A percentile compares a stretch with the other conserved stretches of the same genome.
phyloP scores from a whole-genome alignment of 1,140 invertebrate genomes.

The Mactra quadrangularis region DNA sequence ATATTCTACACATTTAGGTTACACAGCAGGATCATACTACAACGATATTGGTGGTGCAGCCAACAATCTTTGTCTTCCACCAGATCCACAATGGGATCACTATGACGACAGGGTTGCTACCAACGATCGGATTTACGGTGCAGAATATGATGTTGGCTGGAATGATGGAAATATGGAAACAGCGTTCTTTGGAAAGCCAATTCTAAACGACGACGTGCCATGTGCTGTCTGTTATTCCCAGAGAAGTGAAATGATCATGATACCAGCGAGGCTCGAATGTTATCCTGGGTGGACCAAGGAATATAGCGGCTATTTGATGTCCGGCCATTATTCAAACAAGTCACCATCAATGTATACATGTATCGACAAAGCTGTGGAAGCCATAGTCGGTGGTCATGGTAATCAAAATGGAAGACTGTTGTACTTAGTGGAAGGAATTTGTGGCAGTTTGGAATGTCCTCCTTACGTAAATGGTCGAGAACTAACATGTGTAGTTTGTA shows the following conservation, averaged over 20 bases:
- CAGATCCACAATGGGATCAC: slow-evolving; percentile 2
- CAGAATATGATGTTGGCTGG: slow-evolving; percentile 4
- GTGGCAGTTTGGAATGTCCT: slow-evolving; percentile 65
- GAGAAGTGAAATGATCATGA: slow-evolving; percentile 50
- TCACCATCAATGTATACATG: slow-evolving; percentile 52
- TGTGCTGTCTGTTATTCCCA: slow-evolving; percentile 58
- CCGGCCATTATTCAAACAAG: slow-evolving; percentile 23
- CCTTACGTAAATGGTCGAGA: slow-evolving; percentile 60
- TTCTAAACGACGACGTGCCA: slow-evolving; percentile 45
- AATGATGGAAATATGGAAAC: background rate
- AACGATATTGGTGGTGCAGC: no score
- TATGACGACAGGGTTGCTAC: background rate
- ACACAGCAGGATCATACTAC: no score
- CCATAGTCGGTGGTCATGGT: background rate
- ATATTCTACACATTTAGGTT: no score
- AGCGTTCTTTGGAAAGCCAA: background rate
- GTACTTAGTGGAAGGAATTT: slow-evolving; percentile 49
- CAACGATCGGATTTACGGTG: background rate
- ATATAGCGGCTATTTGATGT: slow-evolving; percentile 64
- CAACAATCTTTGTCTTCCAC: slow-evolving; percentile 7
- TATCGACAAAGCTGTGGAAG: slow-evolving; percentile 60
- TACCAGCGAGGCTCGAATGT: slow-evolving; percentile 57
- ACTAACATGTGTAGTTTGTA: slow-evolving; percentile 68
- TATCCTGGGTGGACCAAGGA: slow-evolving; percentile 49
- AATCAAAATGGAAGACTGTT: slow-evolving; percentile 59